phyloP scores from a whole-genome alignment of 23 tunicate genomes.

The Halocynthia roretzi region DNA sequence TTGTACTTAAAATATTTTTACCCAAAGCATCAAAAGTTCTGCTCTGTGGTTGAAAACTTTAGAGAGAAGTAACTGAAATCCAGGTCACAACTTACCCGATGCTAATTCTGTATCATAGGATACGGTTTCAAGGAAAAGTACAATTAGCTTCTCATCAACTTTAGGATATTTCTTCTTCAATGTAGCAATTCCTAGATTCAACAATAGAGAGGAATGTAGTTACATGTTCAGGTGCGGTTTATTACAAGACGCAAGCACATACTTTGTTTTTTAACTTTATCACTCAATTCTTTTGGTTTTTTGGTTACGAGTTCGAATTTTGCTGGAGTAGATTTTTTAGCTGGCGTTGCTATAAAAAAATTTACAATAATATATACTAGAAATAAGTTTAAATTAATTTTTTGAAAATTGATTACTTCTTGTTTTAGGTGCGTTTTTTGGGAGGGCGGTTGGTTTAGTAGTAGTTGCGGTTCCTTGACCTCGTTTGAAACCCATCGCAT shows the following conservation, averaged over 20 bases:
- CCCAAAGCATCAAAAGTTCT: no score
- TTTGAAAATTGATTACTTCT: no score
- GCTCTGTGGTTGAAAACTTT: no score
- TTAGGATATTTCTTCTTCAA: conserved; percentile 1
- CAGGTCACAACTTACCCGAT: neutral
- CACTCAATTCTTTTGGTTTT: neutral
- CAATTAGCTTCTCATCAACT: neutral
- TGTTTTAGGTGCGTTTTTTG: neutral
- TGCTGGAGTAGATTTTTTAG: neutral
- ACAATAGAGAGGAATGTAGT: neutral
- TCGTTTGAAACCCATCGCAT: conserved; percentile 7
- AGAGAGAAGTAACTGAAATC: no score
- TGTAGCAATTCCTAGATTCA: neutral
- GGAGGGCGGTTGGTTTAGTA: neutral
- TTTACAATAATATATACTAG: no score
- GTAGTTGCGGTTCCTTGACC: neutral
- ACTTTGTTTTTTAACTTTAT: neutral
- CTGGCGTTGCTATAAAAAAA: neutral
- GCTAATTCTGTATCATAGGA: conserved; percentile 7
- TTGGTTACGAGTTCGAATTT: neutral
- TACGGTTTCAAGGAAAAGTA: neutral
- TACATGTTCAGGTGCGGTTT: neutral
- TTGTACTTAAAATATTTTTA: no score
- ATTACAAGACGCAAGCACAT: neutral
- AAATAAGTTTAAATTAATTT: no score